Conservation (phyloP, 2,113 vertebrate genomes). For the Tupaia chinensis region DNA sequence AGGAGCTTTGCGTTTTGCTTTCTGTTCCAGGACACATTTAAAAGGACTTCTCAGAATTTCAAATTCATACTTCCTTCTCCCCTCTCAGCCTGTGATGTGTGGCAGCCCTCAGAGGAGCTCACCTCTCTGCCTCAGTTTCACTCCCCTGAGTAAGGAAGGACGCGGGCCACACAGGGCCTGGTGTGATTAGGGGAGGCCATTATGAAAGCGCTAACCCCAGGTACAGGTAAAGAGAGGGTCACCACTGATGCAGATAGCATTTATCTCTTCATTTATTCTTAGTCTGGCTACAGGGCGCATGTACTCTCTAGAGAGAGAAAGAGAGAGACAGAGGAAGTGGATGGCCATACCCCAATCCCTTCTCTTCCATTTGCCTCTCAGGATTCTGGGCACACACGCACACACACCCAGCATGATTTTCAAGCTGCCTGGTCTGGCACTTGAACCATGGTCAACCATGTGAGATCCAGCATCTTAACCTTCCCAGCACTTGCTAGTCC, state of each 20-base stretch:
- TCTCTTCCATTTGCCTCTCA: no score
- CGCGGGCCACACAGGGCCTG: rapidly evolving
- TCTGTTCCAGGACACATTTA: neutral
- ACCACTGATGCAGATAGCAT: neutral
- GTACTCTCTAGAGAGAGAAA: no score
- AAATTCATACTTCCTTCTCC: neutral
- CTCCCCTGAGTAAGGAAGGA: neutral
- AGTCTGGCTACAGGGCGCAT: no score
- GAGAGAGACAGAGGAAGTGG: no score
- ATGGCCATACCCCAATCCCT: no score
- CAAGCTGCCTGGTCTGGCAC: no score
- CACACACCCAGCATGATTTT: no score
- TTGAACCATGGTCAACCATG: no score
- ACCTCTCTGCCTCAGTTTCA: neutral
- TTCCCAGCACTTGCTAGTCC: no score
- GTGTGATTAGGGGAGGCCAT: neutral
- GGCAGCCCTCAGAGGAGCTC: neutral
- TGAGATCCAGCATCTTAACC: no score
- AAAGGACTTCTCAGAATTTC: neutral
- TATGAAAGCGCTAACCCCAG: neutral
- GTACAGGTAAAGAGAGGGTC: neutral
- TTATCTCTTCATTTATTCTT: neutral
- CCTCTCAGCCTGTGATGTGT: neutral
- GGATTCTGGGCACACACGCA: no score
- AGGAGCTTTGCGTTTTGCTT: neutral